phyloP scores from a whole-genome alignment of 2,797 vertebrate species.

The Tarsius wallacei region DNA sequence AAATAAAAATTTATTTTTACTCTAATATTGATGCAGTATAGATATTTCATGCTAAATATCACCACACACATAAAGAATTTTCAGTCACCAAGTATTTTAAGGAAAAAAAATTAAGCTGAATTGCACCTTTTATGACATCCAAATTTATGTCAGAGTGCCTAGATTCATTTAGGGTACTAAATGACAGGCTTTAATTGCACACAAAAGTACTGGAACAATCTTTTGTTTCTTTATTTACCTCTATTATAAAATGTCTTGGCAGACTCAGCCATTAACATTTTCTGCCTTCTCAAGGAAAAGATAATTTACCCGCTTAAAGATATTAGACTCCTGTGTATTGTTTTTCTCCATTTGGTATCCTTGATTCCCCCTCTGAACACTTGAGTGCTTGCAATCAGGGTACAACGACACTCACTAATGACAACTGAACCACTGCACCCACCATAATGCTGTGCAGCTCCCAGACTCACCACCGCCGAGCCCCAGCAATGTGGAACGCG shows the following conservation, averaged over 20 bases:
- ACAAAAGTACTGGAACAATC: conserved; percentile 80
- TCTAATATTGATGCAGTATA: background rate
- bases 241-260: conserved; percentile 87
- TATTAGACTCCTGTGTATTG: conserved; percentile 91
- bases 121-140: conserved; percentile 1
- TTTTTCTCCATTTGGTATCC: conserved; percentile 89
- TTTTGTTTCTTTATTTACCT: conserved; percentile 90
- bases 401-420: conserved; percentile 88
- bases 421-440: conserved; percentile 83
- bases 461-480: conserved; percentile 77
- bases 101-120: conserved; percentile 67
- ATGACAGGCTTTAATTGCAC: conserved; percentile 76
- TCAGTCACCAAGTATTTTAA: background rate
- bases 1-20: background rate
- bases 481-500: conserved; percentile 72
- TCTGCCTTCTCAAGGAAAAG: conserved; percentile 90
- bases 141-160: background rate
- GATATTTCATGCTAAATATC: background rate
- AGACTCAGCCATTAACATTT: conserved; percentile 89
- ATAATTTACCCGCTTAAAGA: conserved; percentile 91
- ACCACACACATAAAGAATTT: background rate
- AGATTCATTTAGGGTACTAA: conserved; percentile 64
- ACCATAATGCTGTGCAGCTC: conserved; percentile 75
- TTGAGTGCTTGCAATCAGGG: conserved; percentile 88
- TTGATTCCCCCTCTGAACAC: conserved; percentile 89